Evolutionary conservation across 2,113 vertebrate species (phyloP).

Genomic region (Rhinopomastus cyanomelas): DNA sequence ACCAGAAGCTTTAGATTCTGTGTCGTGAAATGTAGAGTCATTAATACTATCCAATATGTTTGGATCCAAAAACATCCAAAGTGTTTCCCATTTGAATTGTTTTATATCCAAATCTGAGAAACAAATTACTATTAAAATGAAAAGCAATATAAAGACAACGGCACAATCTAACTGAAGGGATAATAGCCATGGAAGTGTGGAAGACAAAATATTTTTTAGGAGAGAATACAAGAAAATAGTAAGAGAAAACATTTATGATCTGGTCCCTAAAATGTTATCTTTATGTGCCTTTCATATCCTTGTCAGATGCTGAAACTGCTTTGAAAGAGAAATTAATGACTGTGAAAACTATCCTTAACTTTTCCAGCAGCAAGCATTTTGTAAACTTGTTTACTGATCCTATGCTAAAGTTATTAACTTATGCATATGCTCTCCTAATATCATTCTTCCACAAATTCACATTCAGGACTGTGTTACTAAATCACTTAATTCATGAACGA

Average conservation of each 20-base stretch:
- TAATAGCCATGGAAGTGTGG: background rate
- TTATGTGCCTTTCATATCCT: background rate
- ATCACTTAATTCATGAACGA: background rate
- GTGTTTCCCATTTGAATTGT: background rate
- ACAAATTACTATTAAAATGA: background rate
- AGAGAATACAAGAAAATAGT: background rate
- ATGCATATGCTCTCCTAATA: background rate
- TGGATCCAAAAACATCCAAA: no score
- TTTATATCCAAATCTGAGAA: background rate
- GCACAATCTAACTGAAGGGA: background rate
- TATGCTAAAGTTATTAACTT: background rate
- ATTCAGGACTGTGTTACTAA: background rate
- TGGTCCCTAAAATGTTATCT: background rate
- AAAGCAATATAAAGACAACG: background rate
- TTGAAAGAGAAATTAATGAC: background rate
- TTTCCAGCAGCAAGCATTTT: background rate
- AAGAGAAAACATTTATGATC: background rate
- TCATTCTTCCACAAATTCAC: background rate
- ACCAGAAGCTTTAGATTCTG: background rate
- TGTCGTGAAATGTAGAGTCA: background rate
- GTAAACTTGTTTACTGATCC: background rate
- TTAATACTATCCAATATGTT: background rate
- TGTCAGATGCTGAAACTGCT: background rate
- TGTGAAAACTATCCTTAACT: background rate
- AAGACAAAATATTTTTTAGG: background rate